Evolutionary conservation across 2,888 invertebrate species (phyloP).

Genomic region (Agonopterix subpropinquella): DNA sequence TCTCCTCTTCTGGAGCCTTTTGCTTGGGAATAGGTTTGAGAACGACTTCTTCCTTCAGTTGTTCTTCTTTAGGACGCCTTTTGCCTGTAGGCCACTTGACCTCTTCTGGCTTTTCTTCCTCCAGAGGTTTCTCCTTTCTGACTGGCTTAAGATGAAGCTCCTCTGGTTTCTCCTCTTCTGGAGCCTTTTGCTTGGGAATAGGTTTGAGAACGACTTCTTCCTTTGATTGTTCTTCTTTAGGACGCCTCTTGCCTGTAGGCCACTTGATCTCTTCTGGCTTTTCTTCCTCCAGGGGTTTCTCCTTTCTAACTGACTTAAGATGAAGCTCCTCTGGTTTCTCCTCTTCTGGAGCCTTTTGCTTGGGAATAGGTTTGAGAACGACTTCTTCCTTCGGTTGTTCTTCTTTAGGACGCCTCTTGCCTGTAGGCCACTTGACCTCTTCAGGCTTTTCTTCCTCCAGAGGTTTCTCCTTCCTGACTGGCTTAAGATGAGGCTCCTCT

Average conservation of each 20-base stretch:
- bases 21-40: constrained; percentile 53
- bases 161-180: constrained; percentile 29
- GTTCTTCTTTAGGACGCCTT: constrained; percentile 38
- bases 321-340: constrained; percentile 29
- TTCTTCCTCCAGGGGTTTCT: constrained; percentile 24
- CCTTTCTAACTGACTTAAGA: constrained; percentile 28
- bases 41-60: constrained; percentile 35
- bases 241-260: constrained; percentile 23
- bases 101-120: constrained; percentile 41
- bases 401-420: constrained; percentile 41
- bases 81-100: constrained; percentile 40
- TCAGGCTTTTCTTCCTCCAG: constrained; percentile 27
- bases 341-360: constrained; percentile 48
- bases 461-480: constrained; percentile 27
- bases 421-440: constrained; percentile 41
- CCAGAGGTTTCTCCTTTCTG: constrained; percentile 22
- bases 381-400: constrained; percentile 60
- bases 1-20: constrained; percentile 28
- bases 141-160: constrained; percentile 16
- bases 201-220: constrained; percentile 47
- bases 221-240: constrained; percentile 36
- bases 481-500: constrained; percentile 44
- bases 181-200: constrained; percentile 30
- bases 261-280: constrained; percentile 35
- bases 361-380: constrained; percentile 57